These are phyloP conservation scores for Drosophila varians DNA, from an alignment of 1,140 invertebrate genomes.

Conservation along the genomic window DNA sequence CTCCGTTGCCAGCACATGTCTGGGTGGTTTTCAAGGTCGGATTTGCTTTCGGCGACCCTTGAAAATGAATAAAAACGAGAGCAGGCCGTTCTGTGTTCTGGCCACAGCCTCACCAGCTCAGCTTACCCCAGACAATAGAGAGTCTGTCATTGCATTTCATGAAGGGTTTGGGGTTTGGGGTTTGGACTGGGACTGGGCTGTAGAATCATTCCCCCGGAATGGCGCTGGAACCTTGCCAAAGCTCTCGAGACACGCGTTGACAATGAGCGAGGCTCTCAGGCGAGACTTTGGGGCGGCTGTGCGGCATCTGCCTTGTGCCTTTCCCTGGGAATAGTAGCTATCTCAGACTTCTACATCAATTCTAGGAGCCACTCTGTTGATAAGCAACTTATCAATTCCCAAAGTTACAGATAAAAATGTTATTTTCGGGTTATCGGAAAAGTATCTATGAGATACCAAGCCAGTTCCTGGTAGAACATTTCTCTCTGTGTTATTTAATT, in stretches of 20 bases:
- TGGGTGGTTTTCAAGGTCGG: constrained; percentile 44
- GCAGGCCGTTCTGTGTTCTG: constrained; percentile 21
- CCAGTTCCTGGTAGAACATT: background rate
- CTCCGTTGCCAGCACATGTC: constrained; percentile 17
- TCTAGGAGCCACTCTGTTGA: background rate
- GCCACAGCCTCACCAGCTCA: constrained; percentile 29
- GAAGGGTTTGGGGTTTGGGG: background rate
- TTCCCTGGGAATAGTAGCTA: constrained; percentile 7
- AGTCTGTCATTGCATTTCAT: constrained; percentile 48
- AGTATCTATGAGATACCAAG: too few relatives aligned
- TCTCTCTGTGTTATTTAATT: background rate
- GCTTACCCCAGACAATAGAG: constrained; percentile 63
- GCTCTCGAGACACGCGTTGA: constrained; percentile 48
- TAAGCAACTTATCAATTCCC: background rate
- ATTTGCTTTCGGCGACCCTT: constrained; percentile 25
- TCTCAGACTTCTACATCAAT: background rate
- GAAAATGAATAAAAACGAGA: constrained; percentile 36
- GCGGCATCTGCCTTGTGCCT: constrained; percentile 12
- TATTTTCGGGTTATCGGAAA: background rate
- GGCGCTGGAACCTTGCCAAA: constrained; percentile 50
- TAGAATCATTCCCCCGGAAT: constrained; percentile 24
- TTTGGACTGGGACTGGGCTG: background rate
- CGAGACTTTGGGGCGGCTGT: constrained; percentile 61
- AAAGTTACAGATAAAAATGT: background rate
- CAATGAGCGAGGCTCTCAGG: constrained; percentile 69